A percentile compares a stretch with the other conserved stretches of the same genome.
These are phyloP conservation scores for Cybosia mesomella DNA, from an alignment of 2,888 invertebrate species.

Conservation along the genomic window DNA sequence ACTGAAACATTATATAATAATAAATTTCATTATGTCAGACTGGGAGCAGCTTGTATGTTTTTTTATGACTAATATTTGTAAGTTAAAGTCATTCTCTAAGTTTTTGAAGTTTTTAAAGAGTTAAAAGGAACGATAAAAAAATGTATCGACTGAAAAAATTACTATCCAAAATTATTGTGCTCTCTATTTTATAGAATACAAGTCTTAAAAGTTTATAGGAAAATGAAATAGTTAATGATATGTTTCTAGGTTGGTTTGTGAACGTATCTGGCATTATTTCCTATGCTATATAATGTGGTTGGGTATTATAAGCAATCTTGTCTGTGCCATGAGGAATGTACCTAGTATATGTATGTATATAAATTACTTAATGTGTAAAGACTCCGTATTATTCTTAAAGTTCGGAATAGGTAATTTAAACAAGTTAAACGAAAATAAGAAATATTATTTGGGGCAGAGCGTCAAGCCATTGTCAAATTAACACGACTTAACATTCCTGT, in stretches of 20 bases:
- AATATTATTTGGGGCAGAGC: conserved; percentile 28
- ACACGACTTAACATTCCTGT: conserved; percentile 73
- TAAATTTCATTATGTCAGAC: not conserved
- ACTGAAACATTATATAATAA: conserved; percentile 22
- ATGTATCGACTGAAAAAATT: conserved; percentile 29
- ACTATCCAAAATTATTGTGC: conserved; percentile 38
- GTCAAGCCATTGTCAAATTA: conserved; percentile 40
- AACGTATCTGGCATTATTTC: conserved; percentile 19
- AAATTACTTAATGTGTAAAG: conserved; percentile 1
- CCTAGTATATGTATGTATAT: conserved; percentile 15
- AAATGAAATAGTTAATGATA: conserved; percentile 8
- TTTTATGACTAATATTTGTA: conserved; percentile 45
- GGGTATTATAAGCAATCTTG: conserved; percentile 28
- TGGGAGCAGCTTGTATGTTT: conserved; percentile 27
- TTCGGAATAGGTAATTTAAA: conserved; percentile 7
- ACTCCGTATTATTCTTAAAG: conserved; percentile 1
- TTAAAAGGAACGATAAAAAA: conserved; percentile 8
- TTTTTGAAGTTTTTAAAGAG: conserved; percentile 18
- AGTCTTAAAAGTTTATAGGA: not conserved
- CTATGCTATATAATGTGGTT: conserved; percentile 18
- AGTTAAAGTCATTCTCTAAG: conserved; percentile 26
- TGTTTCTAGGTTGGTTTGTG: conserved; percentile 10
- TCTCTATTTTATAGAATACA: conserved; percentile 37
- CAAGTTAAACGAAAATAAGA: not conserved
- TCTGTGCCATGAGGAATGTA: conserved; percentile 46